phyloP scores from a whole-genome alignment of 1,140 invertebrate genomes.

The Drosophila micromelanica region DNA sequence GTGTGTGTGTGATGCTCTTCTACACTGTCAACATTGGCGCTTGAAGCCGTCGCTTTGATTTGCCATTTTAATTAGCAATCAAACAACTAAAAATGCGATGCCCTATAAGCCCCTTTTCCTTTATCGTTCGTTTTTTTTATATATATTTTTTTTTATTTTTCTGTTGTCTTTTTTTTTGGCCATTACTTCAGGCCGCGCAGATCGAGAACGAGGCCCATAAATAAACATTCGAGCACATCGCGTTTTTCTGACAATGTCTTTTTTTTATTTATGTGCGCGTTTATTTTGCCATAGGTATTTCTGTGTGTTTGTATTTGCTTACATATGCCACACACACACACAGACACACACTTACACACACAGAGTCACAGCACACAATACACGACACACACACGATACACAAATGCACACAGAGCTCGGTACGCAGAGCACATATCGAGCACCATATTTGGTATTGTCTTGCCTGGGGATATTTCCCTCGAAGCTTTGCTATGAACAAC shows the following conservation, averaged over 20 bases:
- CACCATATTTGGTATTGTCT: slow-evolving; percentile 52
- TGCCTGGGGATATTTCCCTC: slow-evolving; percentile 31
- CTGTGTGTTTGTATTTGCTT: slow-evolving; percentile 52
- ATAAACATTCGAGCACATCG: slow-evolving; percentile 57
- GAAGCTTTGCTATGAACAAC: slow-evolving; percentile 31
- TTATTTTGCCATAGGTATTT: slow-evolving; percentile 55
- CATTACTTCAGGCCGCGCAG: slow-evolving; percentile 18
- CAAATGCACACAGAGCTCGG: slow-evolving; percentile 4
- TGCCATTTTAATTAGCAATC: slow-evolving; percentile 77
- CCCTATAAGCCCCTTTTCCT: not conserved
- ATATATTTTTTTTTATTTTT: not conserved
- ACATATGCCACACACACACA: slow-evolving; percentile 44
- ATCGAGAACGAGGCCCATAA: slow-evolving; percentile 43
- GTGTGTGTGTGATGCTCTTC: slow-evolving; percentile 36
- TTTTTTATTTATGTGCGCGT: slow-evolving; percentile 58
- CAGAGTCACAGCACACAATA: not conserved
- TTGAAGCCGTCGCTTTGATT: slow-evolving; percentile 60
- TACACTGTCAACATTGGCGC: slow-evolving; percentile 65
- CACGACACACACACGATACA: slow-evolving; percentile 12
- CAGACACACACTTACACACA: not conserved
- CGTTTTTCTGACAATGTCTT: slow-evolving; percentile 56
- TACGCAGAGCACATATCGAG: slow-evolving; percentile 25
- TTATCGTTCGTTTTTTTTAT: not conserved
- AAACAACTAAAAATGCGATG: slow-evolving; percentile 52
- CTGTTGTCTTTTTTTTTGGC: slow-evolving; percentile 3